These are phyloP conservation scores for Andrena cerasifolii DNA, from an alignment of 1,140 invertebrate species.

Conservation along the genomic window DNA sequence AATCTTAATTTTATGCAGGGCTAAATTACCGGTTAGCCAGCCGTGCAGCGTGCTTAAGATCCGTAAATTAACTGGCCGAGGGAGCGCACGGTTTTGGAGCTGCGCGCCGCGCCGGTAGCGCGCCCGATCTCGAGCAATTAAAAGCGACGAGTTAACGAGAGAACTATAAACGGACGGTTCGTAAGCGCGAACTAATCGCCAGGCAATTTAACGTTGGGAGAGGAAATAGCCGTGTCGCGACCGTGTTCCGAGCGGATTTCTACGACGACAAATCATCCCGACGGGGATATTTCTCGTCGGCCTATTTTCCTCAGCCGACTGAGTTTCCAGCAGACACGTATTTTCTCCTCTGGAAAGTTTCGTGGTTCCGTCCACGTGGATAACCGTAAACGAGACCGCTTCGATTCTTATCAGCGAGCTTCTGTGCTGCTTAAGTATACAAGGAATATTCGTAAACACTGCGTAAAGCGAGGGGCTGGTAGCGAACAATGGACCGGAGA, in stretches of 20 bases:
- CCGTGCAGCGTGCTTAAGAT: conserved; percentile 11
- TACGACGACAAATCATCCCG: conserved; percentile 12
- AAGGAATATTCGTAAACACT: too few relatives aligned
- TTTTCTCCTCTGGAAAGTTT: conserved; percentile 13
- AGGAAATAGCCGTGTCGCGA: conserved; percentile 18
- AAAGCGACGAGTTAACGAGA: conserved; percentile 25
- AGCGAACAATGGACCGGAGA: conserved; percentile 17
- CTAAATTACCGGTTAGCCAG: conserved; percentile 18
- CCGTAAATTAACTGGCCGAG: conserved; percentile 25
- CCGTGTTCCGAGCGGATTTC: background rate
- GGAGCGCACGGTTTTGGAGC: background rate
- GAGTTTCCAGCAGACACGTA: too few relatives aligned
- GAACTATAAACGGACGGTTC: conserved; percentile 1
- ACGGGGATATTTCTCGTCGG: background rate
- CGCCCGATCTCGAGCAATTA: conserved; percentile 22
- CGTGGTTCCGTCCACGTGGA: background rate
- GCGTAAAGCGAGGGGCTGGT: background rate
- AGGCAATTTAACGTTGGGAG: conserved; percentile 3
- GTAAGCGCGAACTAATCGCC: conserved; percentile 29
- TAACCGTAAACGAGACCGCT: too few relatives aligned
- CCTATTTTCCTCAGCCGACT: conserved; percentile 15
- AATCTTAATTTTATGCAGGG: conserved; percentile 23
- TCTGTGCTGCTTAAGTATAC: too few relatives aligned
- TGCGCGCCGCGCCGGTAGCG: background rate
- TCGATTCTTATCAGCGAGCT: too few relatives aligned